Conservation (phyloP, 1,140 invertebrate species). For the Bicyclus anynana region DNA sequence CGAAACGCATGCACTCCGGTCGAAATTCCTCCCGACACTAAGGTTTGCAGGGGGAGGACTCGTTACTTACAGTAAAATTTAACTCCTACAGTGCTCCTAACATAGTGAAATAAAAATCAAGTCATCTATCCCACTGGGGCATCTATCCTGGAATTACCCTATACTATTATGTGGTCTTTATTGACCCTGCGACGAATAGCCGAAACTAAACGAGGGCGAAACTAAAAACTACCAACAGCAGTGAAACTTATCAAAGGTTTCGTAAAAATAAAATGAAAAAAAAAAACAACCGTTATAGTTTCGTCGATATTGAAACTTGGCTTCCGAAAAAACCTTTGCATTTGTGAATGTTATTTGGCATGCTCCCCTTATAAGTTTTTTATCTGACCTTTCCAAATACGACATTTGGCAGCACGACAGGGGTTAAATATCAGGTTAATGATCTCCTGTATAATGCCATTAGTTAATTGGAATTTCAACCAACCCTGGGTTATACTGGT, state of each 20-base stretch:
- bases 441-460: slow-evolving; percentile 21
- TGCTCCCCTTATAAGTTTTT: slow-evolving; percentile 20
- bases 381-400: slow-evolving; percentile 19
- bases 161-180: background rate
- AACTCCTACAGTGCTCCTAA: no score
- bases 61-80: no score
- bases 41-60: no score
- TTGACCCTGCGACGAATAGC: background rate
- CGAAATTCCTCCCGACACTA: no score
- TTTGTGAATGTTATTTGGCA: slow-evolving; percentile 6
- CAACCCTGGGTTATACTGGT: background rate
- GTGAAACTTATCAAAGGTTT: background rate
- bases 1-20: no score
- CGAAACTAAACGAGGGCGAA: background rate
- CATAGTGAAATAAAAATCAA: no score
- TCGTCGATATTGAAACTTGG: slow-evolving; percentile 1
- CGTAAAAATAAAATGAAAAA: no score
- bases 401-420: slow-evolving; percentile 20
- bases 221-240: background rate
- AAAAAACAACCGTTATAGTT: background rate
- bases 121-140: no score
- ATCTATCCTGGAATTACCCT: no score
- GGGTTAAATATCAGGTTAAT: slow-evolving; percentile 24
- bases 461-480: slow-evolving; percentile 22
- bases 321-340: background rate